Base-by-base conservation (phyloP, 2,113 vertebrate genomes). In the Nycticorax nycticorax region DNA sequence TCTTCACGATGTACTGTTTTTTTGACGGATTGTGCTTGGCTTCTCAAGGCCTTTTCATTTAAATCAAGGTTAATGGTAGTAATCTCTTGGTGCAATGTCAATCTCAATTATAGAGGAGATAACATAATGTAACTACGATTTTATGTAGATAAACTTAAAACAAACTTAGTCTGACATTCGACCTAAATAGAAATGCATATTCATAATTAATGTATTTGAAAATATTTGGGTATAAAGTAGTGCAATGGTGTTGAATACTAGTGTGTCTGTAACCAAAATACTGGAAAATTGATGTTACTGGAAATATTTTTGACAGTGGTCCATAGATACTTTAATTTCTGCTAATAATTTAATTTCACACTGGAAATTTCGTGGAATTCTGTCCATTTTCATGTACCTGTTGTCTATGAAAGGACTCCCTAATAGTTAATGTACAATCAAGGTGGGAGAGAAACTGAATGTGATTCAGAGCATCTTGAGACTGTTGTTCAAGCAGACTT, bases 31-130 rank as follows among this genome's bases (percentile, higher is more conserved):
- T 92, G 18, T 6, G 2, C 59, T 86, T 0, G 0, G 12, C 30
- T 91, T 47, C 69, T 89, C 35, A 50, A 82, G 43, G 23, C 52
- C 16, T 75, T 17, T 71, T 78, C 23, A 18, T 77, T 93, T 59
- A 78, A 91, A 67, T 92, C 37, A 71, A 85, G 33, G 77, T 84
- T 93, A 93, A 1, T 64, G 66, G 53, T 39, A 72, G 84, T 89
- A 72, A 89, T 88, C 52, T 82, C 79, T 64, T 68, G 74, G 35
- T 85, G 57, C 56, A 19, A 12, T 73, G 69, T 89, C 87, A 76
- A 5, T 78, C 53, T 78, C 50, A 5, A 8, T 91, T 85, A 68
- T 0, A 59, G 66, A 37, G 26, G 27, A 69, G 72, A 53, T 37
- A 69, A 48, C 39, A 6, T 16, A 35, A 41, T 57, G 69, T 87